These are phyloP conservation scores for Kobus ellipsiprymnus DNA, from an alignment of 2,113 vertebrate genomes.

Conservation along the genomic window DNA sequence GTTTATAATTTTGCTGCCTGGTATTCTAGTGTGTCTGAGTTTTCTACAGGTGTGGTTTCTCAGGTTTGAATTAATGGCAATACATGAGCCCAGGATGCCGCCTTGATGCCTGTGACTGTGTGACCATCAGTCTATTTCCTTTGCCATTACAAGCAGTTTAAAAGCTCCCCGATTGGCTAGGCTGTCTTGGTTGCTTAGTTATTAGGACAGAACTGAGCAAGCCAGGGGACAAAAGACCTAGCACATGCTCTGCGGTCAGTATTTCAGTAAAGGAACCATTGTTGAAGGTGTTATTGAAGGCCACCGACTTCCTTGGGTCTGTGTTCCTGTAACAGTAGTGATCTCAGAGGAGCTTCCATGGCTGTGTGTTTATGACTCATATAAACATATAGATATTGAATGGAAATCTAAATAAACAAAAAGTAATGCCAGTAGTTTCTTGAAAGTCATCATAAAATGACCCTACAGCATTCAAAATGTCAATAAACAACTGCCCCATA, in stretches of 20 bases:
- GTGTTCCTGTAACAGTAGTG: background rate
- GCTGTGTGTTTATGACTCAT: background rate
- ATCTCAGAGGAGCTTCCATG: background rate
- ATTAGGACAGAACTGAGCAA: background rate
- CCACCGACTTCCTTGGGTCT: background rate
- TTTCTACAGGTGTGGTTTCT: background rate
- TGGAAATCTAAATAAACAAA: background rate
- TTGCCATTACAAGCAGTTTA: background rate
- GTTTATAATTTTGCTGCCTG: background rate
- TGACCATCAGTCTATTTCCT: background rate
- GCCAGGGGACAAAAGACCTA: background rate
- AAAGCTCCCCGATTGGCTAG: background rate
- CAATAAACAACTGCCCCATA: background rate
- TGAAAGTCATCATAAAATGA: conserved; percentile 10
- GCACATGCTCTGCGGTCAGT: background rate
- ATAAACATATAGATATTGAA: background rate
- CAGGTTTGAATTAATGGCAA: background rate
- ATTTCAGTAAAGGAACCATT: background rate
- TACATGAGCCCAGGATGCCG: background rate
- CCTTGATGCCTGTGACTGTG: background rate
- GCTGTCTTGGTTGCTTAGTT: background rate
- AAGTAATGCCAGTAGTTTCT: background rate
- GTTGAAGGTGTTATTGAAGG: background rate
- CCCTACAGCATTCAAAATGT: background rate
- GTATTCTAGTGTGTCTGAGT: background rate